Conservation (phyloP, 2,888 invertebrate species). For the Octonoba sinensis region DNA sequence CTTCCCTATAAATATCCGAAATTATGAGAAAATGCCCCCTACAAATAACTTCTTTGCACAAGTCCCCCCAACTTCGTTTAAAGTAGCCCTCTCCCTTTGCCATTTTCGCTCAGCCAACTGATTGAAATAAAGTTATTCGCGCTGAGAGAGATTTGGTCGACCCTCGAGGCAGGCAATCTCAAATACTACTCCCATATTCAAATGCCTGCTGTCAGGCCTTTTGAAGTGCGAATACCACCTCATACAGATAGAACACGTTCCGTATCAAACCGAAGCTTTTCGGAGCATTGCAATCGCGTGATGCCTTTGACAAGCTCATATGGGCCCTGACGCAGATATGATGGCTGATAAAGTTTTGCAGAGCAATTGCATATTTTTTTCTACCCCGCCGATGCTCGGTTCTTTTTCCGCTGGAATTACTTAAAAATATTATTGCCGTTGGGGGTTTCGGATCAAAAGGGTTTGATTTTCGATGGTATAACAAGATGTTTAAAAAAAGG, state of each 20-base stretch:
- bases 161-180: constrained; percentile 37
- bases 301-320: constrained; percentile 26
- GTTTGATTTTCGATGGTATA: too few relatives aligned
- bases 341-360: constrained; percentile 33
- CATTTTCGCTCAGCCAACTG: constrained; percentile 25
- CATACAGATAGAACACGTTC: constrained; percentile 47
- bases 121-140: constrained; percentile 58
- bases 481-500: too few relatives aligned
- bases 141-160: neutral
- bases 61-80: too few relatives aligned
- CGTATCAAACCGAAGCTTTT: constrained; percentile 14
- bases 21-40: too few relatives aligned
- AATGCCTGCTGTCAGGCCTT: constrained; percentile 50
- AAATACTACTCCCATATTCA: constrained; percentile 38
- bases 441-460: too few relatives aligned
- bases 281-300: neutral
- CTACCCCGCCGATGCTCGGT: neutral
- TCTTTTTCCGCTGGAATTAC: constrained; percentile 10
- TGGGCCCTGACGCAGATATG: constrained; percentile 26
- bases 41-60: too few relatives aligned
- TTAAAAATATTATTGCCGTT: constrained; percentile 19
- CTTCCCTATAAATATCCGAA: too few relatives aligned
- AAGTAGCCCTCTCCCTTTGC: constrained; percentile 11
- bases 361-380: constrained; percentile 15
- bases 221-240: constrained; percentile 41